Evolutionary conservation across 2,888 invertebrate genomes (phyloP), one percentile per base, ranked within the genome.

Genomic region (Melinaea menophilus): DNA sequence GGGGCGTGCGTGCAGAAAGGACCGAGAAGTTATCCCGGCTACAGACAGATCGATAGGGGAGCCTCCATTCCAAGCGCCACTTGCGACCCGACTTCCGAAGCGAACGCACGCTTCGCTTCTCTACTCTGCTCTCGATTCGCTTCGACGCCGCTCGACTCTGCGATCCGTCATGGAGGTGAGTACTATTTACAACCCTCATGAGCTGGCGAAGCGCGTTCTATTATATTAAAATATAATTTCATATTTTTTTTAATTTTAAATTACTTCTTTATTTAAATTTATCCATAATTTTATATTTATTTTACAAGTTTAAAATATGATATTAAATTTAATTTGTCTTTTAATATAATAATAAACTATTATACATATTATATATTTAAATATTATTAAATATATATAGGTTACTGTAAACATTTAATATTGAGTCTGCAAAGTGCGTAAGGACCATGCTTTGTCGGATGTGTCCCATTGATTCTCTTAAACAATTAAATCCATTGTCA

Each of bases 21-120:
- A 67, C 55, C 61, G 67, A 65, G 66, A 70, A 73, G 71, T 73
- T 75, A 71, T 76, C 79, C 78, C 78, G 82, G 80, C 79, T 80
- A 77, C 41, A 41, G 80, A 74, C 84, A 80, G 86, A 86, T 86
- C 87, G 79, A 86, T 87, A 85, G 79, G 73, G 71, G 70, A 74
- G 82, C 80, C 81, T 80, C 81, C 82, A 78, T 75, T 75, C 68
- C 65, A 68, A 71, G 73, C 75, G 73, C 71, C 73, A 72, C 73
- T 75, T 70, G 68, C 71, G 73, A 68, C 68, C 64, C 73, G 68
- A 51, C 35, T 66, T 61, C 63, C 71, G 69, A 64, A 67, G 68
- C 70, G 71, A 70, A 77, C 70, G 77, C 74, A 69, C 67, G 61
- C 66, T 64, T 69, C 68, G 73, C 34, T 66, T 56, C 72, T 70